Conservation (phyloP, 2,888 invertebrate species). For the Drosophila mayaguana region DNA sequence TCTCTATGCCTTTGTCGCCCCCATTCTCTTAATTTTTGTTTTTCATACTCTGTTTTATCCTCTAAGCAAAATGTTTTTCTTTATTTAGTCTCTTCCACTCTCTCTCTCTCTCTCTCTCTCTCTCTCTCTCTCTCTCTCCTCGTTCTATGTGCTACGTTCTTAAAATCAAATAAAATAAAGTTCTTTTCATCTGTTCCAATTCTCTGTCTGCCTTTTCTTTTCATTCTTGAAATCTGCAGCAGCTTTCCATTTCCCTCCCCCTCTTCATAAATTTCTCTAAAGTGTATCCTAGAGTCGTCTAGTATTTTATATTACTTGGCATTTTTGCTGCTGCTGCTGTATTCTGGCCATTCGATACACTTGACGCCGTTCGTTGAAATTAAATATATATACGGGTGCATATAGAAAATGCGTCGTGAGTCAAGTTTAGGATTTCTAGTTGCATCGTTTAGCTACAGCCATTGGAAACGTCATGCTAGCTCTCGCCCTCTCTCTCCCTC, state of each 20-base stretch:
- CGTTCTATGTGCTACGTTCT: too few relatives aligned
- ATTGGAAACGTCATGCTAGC: background rate
- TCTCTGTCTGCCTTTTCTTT: background rate
- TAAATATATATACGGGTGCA: conserved; percentile 65
- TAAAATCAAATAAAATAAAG: too few relatives aligned
- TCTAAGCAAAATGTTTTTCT: too few relatives aligned
- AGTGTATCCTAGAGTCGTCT: conserved; percentile 26
- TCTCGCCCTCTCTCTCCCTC: background rate
- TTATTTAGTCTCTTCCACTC: too few relatives aligned
- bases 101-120: too few relatives aligned
- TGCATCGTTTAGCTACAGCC: conserved; percentile 48
- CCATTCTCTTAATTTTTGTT: too few relatives aligned
- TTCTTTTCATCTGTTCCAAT: too few relatives aligned
- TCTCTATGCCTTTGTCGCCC: too few relatives aligned
- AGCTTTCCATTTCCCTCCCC: background rate
- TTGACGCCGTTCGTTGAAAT: conserved; percentile 69
- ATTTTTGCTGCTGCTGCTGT: background rate
- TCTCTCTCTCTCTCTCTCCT: too few relatives aligned
- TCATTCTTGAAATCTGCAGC: background rate
- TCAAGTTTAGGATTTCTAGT: conserved; percentile 78
- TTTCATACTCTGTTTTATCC: too few relatives aligned
- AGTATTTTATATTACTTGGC: background rate
- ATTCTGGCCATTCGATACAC: conserved; percentile 75
- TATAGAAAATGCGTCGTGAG: conserved; percentile 81
- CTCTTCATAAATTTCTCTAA: background rate